phyloP scores from a whole-genome alignment of 2,113 vertebrate genomes.

The Chionomys nivalis region DNA sequence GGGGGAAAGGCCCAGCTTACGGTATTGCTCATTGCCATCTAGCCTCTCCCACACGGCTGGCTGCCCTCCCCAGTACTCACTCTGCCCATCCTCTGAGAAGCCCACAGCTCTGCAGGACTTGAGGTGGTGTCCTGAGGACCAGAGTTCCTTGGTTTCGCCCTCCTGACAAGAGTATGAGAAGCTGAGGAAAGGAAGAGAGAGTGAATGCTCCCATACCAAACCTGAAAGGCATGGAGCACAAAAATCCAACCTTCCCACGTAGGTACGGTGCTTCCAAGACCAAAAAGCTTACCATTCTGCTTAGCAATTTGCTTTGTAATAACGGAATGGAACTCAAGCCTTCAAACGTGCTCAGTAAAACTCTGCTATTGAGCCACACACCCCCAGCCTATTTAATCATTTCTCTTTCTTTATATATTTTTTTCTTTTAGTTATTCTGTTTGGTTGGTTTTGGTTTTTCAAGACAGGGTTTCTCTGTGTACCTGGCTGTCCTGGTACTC shows the following conservation, averaged over 20 bases:
- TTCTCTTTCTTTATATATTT: too few relatives aligned
- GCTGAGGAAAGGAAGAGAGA: slow-evolving; percentile 71
- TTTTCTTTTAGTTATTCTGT: not conserved
- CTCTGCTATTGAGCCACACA: not conserved
- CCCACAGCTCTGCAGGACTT: slow-evolving; percentile 95
- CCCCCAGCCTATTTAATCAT: not conserved
- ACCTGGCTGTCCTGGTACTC: not conserved
- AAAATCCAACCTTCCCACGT: not conserved
- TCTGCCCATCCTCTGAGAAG: slow-evolving; percentile 92
- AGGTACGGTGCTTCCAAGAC: not conserved
- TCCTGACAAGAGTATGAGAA: slow-evolving; percentile 93
- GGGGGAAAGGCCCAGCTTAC: not conserved
- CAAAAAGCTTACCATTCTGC: not conserved
- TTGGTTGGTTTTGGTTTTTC: not conserved
- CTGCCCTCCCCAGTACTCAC: slow-evolving; percentile 82
- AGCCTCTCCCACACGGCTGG: not conserved
- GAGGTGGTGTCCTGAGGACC: slow-evolving; percentile 98
- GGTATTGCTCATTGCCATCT: not conserved
- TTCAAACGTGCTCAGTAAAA: not conserved
- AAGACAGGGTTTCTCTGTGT: not conserved
- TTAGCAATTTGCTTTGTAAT: not conserved
- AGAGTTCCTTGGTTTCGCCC: slow-evolving; percentile 93
- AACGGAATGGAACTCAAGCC: not conserved
- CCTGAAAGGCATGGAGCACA: not conserved
- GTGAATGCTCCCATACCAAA: not conserved